Base-by-base conservation (phyloP, 2,113 vertebrate species). In the Nanorana parkeri region DNA sequence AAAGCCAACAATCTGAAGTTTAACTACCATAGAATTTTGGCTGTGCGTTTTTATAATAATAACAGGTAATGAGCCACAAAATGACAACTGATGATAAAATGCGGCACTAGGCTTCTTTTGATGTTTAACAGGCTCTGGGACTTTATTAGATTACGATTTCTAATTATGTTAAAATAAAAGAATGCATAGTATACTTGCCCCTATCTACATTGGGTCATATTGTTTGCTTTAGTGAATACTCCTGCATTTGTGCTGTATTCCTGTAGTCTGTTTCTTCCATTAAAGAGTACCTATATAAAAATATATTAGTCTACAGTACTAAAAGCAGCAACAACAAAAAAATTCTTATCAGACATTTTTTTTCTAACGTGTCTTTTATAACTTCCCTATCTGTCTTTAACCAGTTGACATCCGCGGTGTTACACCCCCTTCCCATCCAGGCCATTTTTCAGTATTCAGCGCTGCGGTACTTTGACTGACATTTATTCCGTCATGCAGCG, bases 31-130 rank as follows among this genome's bases (percentile, higher is more conserved):
- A 47, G 21, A 2, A 11, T 19, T 76, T 63, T 47, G 20, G 29
- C 32, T 47, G 56, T 36, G 54, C 17, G 36, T 28, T 61, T 76
- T 65, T 21, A 24, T 17, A 76, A 41, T 15, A 23, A 13, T 60
- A 47, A 41, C 32, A 24, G 15, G 11, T 41, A 76, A 76, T 63
- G 73, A 76, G 15, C 58, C 17, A 15, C 7, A 76, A 61, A 61
- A 76, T 61, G 32, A 63, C 60, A 21, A 63, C n/a, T 19, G 4
- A 24, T 69, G 0, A 24, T 69, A 69, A 51, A 74, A n/a, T 29
- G 20, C 16, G n/a, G 26, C 55, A 61, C 19, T 6, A 60, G 54
- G 29, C 55, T 23, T 61, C 10, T 15, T 23, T 61, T 10, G 28
- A 58, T 32, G 28, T 56, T 56, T 56, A 58, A 26, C 26, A 61